These are phyloP conservation scores for Darevskia nairensis DNA, from an alignment of 2,797 vertebrate genomes.

Conservation along the genomic window DNA sequence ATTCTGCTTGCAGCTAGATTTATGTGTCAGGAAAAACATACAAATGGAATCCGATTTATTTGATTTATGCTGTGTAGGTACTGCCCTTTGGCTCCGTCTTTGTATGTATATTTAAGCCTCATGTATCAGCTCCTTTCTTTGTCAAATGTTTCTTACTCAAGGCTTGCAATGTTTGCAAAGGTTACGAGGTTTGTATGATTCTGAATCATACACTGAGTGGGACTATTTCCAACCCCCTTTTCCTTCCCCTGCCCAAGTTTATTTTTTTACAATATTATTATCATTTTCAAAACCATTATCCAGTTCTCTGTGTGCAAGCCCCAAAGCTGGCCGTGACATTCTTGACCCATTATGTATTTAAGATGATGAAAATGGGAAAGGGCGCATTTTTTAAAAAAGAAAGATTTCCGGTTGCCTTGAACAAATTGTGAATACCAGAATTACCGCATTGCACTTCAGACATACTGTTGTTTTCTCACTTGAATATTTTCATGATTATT, in stretches of 20 bases:
- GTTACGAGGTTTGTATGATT: background rate
- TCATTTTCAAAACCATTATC: background rate
- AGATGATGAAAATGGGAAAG: background rate
- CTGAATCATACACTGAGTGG: background rate
- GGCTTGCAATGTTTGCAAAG: conserved; percentile 26
- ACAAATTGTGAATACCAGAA: background rate
- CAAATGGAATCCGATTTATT: conserved; percentile 83
- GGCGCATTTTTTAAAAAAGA: background rate
- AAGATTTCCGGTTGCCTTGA: background rate
- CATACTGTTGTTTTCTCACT: background rate
- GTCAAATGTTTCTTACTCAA: conserved; percentile 50
- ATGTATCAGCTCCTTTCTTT: conserved; percentile 71
- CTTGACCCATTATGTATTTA: background rate
- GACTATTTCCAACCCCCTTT: conserved; percentile 1
- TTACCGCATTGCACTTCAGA: background rate
- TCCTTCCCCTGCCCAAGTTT: background rate
- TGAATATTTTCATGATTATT: background rate
- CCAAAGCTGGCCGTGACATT: background rate
- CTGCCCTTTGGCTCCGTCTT: conserved; percentile 67
- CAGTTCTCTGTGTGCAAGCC: background rate
- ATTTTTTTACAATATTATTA: too few relatives aligned
- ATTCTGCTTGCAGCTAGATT: conserved; percentile 79
- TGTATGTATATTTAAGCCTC: conserved; percentile 66
- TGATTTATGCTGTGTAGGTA: conserved; percentile 81
- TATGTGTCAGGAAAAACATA: conserved; percentile 86